These are phyloP conservation scores for Glareola pratincola DNA, from an alignment of 2,113 vertebrate species.

Conservation along the genomic window DNA sequence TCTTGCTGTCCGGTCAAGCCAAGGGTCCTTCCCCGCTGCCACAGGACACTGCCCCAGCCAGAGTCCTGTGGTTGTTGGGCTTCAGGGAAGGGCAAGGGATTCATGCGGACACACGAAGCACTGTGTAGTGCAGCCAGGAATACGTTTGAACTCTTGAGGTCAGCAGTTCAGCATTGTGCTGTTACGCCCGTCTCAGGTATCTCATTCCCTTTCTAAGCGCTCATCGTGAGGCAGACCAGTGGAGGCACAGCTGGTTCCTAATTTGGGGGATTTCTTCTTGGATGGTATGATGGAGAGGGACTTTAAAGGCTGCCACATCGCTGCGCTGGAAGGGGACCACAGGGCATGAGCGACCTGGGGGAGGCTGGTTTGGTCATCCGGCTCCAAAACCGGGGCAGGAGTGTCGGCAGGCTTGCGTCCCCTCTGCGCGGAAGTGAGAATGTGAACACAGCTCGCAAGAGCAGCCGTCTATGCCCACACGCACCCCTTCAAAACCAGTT, in stretches of 20 bases:
- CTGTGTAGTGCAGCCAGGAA: not conserved
- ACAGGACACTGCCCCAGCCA: not conserved
- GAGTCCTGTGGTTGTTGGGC: not conserved
- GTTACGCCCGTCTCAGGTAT: not conserved
- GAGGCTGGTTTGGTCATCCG: not conserved
- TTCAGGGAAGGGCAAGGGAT: not conserved
- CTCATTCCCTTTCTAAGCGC: not conserved
- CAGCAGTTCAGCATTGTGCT: not conserved
- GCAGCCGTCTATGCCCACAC: fast-evolving
- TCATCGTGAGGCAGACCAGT: not conserved
- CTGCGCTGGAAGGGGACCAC: not conserved
- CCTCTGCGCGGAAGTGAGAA: not conserved
- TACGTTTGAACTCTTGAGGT: not conserved
- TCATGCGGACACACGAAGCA: not conserved
- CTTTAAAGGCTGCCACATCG: not conserved
- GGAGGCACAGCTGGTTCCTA: fast-evolving
- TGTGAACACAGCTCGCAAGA: not conserved
- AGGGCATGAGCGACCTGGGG: not conserved
- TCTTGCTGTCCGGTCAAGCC: not conserved
- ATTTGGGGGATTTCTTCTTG: not conserved
- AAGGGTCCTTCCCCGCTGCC: not conserved
- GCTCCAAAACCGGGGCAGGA: not conserved
- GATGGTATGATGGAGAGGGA: not conserved
- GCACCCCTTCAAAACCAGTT: not conserved
- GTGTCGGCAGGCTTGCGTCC: fast-evolving